Percentiles rank a stretch among this genome's conserved stretches.
Evolutionary conservation across 2,797 vertebrate genomes (phyloP).

Genomic region (Gymnoscopelus microlampas): DNA sequence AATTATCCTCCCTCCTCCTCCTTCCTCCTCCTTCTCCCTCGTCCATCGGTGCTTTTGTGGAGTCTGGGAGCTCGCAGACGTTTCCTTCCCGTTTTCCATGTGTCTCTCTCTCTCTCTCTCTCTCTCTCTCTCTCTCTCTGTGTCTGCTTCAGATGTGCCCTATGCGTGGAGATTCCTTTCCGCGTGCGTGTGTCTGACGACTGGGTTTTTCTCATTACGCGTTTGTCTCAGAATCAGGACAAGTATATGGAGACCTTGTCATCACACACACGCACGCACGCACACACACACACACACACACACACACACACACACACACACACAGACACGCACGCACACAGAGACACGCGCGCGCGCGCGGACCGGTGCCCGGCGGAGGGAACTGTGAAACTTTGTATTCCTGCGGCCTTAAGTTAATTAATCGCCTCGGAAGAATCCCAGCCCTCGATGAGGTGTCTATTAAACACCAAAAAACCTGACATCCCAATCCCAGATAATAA

Average conservation of each 20-base stretch:
- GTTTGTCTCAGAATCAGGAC: slow-evolving; percentile 65
- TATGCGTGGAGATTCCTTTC: slow-evolving; percentile 36
- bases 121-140: neutral
- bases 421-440: slow-evolving; percentile 60
- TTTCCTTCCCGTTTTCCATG: slow-evolving; percentile 69
- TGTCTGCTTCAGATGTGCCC: slow-evolving; percentile 56
- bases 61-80: slow-evolving; percentile 59
- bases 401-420: slow-evolving; percentile 75
- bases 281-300: slow-evolving; percentile 41
- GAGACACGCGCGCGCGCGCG: slow-evolving; percentile 18
- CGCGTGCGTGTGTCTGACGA: slow-evolving; percentile 25
- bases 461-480: slow-evolving; percentile 59
- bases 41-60: slow-evolving; percentile 53
- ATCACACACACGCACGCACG: slow-evolving; percentile 41
- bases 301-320: neutral
- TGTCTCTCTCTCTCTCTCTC: slow-evolving; percentile 13
- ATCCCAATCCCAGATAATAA: slow-evolving; percentile 54
- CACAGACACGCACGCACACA: neutral
- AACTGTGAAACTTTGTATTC: slow-evolving; percentile 66
- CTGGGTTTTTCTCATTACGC: slow-evolving; percentile 63
- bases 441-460: slow-evolving; percentile 58
- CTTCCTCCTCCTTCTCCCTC: slow-evolving; percentile 2
- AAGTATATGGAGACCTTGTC: slow-evolving; percentile 65
- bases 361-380: slow-evolving; percentile 62
- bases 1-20: slow-evolving; percentile 50